Percentiles rank a stretch among this genome's conserved stretches.
phyloP scores from a whole-genome alignment of 2,888 invertebrate genomes.

The Pyrrhopygopsis socrates region DNA sequence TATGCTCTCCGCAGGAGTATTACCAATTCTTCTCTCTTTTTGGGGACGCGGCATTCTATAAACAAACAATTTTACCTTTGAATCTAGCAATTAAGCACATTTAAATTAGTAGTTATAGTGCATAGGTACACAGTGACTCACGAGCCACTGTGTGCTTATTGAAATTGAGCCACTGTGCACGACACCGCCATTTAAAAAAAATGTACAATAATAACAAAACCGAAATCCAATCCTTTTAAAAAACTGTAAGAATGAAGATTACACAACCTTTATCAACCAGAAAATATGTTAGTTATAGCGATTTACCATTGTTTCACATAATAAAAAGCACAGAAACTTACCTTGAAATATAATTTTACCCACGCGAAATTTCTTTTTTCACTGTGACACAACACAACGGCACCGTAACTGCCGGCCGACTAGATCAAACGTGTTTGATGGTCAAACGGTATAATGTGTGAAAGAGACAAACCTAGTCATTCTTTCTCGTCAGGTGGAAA shows the following conservation, averaged over 20 bases:
- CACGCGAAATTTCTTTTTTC: conserved; percentile 23
- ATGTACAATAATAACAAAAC: conserved; percentile 34
- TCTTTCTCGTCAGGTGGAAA: not conserved
- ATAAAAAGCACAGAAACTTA: conserved; percentile 21
- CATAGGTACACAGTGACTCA: conserved; percentile 38
- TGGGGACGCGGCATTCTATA: conserved; percentile 9
- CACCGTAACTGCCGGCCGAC: conserved; percentile 29
- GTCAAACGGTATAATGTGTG: not conserved
- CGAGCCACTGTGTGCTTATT: conserved; percentile 60
- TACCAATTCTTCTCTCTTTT: conserved; percentile 19
- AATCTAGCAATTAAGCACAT: conserved; percentile 3
- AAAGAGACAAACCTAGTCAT: not conserved
- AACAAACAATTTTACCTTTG: conserved; percentile 37
- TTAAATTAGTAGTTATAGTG: conserved; percentile 43
- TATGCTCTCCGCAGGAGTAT: not conserved
- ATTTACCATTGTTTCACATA: conserved; percentile 6
- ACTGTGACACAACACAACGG: conserved; percentile 34
- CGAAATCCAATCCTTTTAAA: conserved; percentile 22
- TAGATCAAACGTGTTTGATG: conserved; percentile 26
- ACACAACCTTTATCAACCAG: conserved; percentile 50
- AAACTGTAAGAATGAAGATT: conserved; percentile 49
- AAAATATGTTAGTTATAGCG: conserved; percentile 26
- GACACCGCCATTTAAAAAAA: conserved; percentile 57
- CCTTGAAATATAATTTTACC: conserved; percentile 20
- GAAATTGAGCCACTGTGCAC: conserved; percentile 64